A percentile compares a stretch with the other conserved stretches of the same genome.
These are phyloP conservation scores for Poecilia picta DNA, from an alignment of 2,797 vertebrate genomes.

Conservation along the genomic window DNA sequence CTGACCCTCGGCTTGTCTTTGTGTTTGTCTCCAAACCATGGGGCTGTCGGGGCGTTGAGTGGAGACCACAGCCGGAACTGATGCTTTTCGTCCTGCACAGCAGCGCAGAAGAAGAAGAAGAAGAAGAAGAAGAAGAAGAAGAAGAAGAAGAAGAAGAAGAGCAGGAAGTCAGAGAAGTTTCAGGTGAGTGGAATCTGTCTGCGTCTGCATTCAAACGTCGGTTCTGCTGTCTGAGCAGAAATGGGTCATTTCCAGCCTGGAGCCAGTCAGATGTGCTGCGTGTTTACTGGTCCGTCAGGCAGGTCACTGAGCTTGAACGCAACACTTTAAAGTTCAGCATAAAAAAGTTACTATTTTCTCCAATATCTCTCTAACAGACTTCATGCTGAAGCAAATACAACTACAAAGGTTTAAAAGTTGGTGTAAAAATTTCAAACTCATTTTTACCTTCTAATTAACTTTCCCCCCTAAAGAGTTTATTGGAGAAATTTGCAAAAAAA, in stretches of 20 bases:
- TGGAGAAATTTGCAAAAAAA: neutral
- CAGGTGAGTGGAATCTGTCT: neutral
- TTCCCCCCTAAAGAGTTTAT: neutral
- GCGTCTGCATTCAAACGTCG: neutral
- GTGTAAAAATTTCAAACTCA: neutral
- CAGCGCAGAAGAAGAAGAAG: neutral
- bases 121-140: neutral
- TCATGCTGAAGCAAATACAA: neutral
- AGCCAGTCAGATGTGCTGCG: neutral
- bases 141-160: neutral
- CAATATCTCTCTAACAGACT: neutral
- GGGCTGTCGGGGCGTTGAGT: neutral
- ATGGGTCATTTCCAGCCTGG: neutral
- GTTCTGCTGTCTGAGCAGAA: neutral
- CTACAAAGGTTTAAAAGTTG: neutral
- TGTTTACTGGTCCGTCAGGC: neutral
- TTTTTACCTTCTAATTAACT: neutral
- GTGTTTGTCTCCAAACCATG: neutral
- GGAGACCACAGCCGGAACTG: neutral
- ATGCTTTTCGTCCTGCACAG: constrained; percentile 1
- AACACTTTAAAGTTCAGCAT: neutral
- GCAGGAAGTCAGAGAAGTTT: neutral
- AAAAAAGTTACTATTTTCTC: neutral
- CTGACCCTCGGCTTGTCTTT: neutral
- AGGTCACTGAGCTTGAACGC: neutral